Conservation (phyloP, 1,140 invertebrate species). For the Armadillidium nasatum region DNA sequence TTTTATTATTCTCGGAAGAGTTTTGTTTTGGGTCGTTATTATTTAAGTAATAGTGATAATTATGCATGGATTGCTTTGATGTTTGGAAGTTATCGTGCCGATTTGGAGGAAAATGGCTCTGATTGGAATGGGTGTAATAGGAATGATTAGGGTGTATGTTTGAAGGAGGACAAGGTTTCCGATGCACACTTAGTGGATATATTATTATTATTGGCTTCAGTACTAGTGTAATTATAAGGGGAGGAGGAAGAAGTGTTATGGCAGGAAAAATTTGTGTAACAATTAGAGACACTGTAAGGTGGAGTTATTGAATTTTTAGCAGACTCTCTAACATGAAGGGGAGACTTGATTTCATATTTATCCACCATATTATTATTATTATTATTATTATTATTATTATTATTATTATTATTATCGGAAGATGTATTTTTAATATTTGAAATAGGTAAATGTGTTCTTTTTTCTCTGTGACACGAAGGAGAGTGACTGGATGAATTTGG, state of each 20-base stretch:
- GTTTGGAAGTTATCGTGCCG: not conserved
- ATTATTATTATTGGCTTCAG: not conserved
- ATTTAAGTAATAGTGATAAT: not conserved
- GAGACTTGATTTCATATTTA: no score
- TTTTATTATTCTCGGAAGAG: not conserved
- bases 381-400: no score
- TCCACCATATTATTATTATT: no score
- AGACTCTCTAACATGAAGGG: no score
- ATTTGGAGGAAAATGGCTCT: not conserved
- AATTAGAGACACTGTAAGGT: not conserved
- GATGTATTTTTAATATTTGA: no score
- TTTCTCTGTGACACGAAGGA: not conserved
- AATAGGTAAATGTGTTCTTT: not conserved
- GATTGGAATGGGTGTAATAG: not conserved
- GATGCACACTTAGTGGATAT: not conserved
- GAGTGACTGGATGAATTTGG: not conserved
- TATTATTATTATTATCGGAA: no score
- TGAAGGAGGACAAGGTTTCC: not conserved
- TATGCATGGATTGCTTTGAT: not conserved
- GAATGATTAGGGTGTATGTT: not conserved
- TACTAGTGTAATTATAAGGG: not conserved
- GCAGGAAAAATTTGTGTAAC: no score
- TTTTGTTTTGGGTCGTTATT: not conserved
- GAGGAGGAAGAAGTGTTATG: not conserved
- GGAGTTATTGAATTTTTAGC: not conserved